Conservation (phyloP, 2,888 invertebrate genomes). For the Lepidocyrtoides sp. region DNA sequence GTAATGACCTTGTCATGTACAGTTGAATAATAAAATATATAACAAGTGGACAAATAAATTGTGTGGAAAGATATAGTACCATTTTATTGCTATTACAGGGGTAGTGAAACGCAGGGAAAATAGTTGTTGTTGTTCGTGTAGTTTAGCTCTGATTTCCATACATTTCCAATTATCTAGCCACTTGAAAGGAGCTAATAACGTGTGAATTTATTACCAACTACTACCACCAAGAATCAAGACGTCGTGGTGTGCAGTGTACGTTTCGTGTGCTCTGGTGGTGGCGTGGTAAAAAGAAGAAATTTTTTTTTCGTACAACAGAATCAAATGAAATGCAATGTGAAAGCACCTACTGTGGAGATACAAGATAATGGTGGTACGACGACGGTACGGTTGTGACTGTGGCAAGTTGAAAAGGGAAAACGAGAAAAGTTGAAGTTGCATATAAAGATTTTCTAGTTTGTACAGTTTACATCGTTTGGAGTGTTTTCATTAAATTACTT, state of each 20-base stretch:
- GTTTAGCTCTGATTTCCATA: conserved; percentile 65
- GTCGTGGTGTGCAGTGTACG: conserved; percentile 1
- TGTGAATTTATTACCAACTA: conserved; percentile 62
- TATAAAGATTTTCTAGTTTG: background rate
- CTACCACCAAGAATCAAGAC: conserved; percentile 18
- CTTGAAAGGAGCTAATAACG: conserved; percentile 60
- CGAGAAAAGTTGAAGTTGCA: conserved; percentile 46
- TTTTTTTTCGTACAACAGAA: background rate
- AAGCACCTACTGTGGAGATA: conserved; percentile 33
- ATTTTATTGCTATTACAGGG: conserved; percentile 19
- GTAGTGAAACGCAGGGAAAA: background rate
- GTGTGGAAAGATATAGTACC: conserved; percentile 60
- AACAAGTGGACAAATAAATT: conserved; percentile 62
- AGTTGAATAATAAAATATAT: conserved; percentile 58
- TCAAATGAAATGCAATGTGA: background rate
- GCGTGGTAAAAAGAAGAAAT: background rate
- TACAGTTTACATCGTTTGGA: background rate
- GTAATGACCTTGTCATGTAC: conserved; percentile 56
- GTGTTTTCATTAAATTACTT: background rate
- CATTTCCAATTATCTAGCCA: conserved; percentile 67
- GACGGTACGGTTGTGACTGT: background rate
- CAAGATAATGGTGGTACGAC: conserved; percentile 25
- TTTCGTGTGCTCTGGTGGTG: background rate
- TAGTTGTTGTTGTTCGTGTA: conserved; percentile 47
- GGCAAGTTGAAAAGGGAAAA: background rate